These are phyloP conservation scores for Microctonus aethiopoides DNA, from an alignment of 2,888 invertebrate species.

Conservation along the genomic window DNA sequence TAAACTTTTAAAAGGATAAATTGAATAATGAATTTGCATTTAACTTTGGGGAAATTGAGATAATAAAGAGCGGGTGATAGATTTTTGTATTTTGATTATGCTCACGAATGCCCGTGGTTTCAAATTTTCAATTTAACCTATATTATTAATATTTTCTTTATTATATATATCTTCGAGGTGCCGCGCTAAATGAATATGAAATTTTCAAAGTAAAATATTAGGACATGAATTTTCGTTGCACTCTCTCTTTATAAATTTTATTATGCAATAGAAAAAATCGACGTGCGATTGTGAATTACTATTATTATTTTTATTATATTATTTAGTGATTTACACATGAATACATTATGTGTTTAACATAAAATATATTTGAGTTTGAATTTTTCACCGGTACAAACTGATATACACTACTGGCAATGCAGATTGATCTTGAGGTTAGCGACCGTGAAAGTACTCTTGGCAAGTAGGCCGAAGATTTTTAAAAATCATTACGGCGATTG, in stretches of 20 bases:
- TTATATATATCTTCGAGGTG: too few relatives aligned
- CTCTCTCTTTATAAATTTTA: constrained; percentile 2
- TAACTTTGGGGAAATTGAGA: too few relatives aligned
- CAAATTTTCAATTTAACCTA: background rate
- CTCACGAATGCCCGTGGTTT: too few relatives aligned
- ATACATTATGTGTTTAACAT: background rate
- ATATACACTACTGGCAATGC: constrained; percentile 15
- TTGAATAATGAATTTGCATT: too few relatives aligned
- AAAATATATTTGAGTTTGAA: background rate
- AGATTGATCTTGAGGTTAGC: constrained; percentile 58
- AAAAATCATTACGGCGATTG: constrained; percentile 65
- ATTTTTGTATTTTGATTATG: too few relatives aligned
- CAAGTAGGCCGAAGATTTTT: constrained; percentile 66
- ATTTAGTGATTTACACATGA: background rate
- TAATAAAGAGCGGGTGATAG: too few relatives aligned
- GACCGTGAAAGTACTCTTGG: constrained; percentile 67
- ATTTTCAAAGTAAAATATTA: too few relatives aligned
- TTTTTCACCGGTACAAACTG: background rate
- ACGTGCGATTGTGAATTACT: background rate
- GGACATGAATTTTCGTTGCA: background rate
- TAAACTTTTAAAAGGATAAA: too few relatives aligned
- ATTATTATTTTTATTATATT: background rate
- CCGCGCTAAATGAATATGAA: too few relatives aligned
- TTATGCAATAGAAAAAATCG: background rate
- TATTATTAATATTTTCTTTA: background rate